Evolutionary conservation across 2,888 invertebrate genomes (phyloP).

Genomic region (Drosophila affinis): DNA sequence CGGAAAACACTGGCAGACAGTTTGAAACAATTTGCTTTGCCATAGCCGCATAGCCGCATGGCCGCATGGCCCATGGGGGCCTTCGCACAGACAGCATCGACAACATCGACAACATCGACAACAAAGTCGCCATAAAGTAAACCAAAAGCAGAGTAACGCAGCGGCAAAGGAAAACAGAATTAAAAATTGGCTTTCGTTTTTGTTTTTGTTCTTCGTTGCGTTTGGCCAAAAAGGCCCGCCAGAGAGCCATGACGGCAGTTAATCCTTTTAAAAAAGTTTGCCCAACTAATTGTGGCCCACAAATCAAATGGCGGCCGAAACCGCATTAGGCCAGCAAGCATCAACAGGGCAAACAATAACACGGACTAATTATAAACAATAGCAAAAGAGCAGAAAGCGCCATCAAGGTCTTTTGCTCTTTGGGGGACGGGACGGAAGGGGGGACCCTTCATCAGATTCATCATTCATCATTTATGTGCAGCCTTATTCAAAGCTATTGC

Average conservation of each 20-base stretch:
- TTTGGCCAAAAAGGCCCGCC: neutral
- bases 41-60: neutral
- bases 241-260: conserved; percentile 21
- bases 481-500: too few species aligned
- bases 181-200: conserved; percentile 8
- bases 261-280: conserved; percentile 43
- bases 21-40: neutral
- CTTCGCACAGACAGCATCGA: neutral
- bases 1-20: neutral
- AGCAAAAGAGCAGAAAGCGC: conserved; percentile 12
- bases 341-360: conserved; percentile 4
- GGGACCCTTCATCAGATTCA: too few species aligned
- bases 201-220: too few species aligned
- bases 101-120: neutral
- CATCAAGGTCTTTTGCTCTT: too few species aligned
- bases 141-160: neutral
- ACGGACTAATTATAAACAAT: conserved; percentile 31
- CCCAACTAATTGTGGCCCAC: conserved; percentile 40
- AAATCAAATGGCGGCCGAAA: conserved; percentile 38
- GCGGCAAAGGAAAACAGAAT: neutral
- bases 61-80: neutral
- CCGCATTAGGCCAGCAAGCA: conserved; percentile 25
- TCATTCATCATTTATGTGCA: too few species aligned
- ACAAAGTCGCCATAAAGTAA: neutral
- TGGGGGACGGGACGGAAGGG: too few species aligned